A percentile compares a stretch with the other conserved stretches of the same genome.
These are phyloP conservation scores for Actenoides hombroni DNA, from an alignment of 2,113 vertebrate species.

Conservation along the genomic window DNA sequence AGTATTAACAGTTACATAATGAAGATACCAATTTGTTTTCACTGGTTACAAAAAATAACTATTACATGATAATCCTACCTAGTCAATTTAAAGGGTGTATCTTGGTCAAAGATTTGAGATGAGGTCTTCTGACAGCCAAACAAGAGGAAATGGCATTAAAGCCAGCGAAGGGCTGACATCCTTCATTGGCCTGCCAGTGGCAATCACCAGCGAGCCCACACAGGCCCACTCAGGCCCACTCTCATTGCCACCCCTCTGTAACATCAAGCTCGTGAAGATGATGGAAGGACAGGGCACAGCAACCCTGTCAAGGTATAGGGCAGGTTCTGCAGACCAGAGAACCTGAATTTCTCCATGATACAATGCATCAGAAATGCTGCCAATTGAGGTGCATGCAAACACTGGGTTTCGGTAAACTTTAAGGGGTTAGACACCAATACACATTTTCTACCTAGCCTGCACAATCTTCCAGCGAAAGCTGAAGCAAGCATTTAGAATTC, in stretches of 20 bases:
- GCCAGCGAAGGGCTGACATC: background rate
- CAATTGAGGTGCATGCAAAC: background rate
- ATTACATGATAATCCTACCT: background rate
- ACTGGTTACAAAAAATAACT: background rate
- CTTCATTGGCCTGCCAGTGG: background rate
- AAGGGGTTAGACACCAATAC: background rate
- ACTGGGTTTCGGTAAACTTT: background rate
- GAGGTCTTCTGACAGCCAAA: background rate
- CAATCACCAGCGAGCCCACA: background rate
- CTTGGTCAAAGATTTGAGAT: background rate
- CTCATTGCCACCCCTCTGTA: background rate
- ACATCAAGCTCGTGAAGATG: background rate
- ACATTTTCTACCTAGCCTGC: background rate
- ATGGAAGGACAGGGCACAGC: background rate
- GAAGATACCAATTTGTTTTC: background rate
- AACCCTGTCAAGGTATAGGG: accelerated
- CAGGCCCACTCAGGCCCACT: too few relatives aligned
- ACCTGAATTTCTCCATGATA: background rate
- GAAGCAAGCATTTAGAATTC: background rate
- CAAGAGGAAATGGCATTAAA: background rate
- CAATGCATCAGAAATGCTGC: background rate
- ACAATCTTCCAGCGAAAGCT: background rate
- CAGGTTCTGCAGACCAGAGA: background rate
- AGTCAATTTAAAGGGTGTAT: background rate
- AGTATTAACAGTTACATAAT: background rate